Evolutionary conservation across 1,140 invertebrate genomes (phyloP), one percentile per base, ranked within the genome.

Genomic region (Hormaphis cornu): DNA sequence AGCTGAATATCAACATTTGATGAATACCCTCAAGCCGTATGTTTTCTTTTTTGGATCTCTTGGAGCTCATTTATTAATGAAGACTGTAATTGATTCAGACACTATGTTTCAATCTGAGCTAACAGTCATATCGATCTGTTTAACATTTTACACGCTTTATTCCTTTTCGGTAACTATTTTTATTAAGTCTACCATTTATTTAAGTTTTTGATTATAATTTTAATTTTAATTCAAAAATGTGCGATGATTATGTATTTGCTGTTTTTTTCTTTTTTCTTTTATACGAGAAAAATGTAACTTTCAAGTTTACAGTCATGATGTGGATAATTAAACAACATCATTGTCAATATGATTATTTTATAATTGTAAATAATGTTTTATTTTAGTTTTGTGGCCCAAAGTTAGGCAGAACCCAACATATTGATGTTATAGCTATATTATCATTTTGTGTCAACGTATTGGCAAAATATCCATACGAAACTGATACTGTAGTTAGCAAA

Each of bases 31-130:
- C 24, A 86, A 86, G 46, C 89, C 90, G 0, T 92, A 89, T 73
- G 78, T 86, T 30, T 85, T 89, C 42, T 93, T 87, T 77, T 92
- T 93, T 74, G 74, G 87, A 18, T 83, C 87, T 0, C 77, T 93
- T 9, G 80, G 91, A 3, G 73, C 87, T 0, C 89, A 90, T 79
- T 79, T 92, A 16, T 82, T 89, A 33, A 80, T 89, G 1, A 91
- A 89, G 76, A 89, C 90, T 0, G 76, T 90, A 18, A 86, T 91
- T 52, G 82, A 88, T 6, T 84, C 86, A 20, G 83, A 86, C 50
- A 89, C 88, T 83, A 85, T 90, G 4, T 88, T 88, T 0, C 88
- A 90, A 75, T 91, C 89, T 0, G 90, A 93, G 77, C 83, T 93
- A 18, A 87, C 88, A 10, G 82, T 92, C 3, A 75, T 91, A 2